phyloP scores from a whole-genome alignment of 2,888 invertebrate species.

The Colletes collaris region DNA sequence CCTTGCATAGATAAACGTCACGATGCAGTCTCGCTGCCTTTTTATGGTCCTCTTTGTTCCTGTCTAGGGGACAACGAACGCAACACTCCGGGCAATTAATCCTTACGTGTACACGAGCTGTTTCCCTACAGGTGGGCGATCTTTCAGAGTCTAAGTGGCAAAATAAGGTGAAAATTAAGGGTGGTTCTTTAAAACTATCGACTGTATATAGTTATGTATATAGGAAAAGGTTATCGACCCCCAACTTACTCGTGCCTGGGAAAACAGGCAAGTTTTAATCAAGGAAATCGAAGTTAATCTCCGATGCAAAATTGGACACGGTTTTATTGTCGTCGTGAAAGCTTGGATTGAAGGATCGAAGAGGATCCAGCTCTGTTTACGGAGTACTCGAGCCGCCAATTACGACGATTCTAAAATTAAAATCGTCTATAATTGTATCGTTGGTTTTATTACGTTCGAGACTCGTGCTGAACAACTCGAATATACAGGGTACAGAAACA shows the following conservation, averaged over 20 bases:
- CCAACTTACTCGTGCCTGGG: too few species aligned
- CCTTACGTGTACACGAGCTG: too few species aligned
- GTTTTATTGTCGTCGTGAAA: background rate
- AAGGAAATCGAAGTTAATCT: slow-evolving; percentile 14
- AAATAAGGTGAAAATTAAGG: too few species aligned
- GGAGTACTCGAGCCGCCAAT: slow-evolving; percentile 1
- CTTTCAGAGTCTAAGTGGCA: too few species aligned
- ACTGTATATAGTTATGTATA: too few species aligned
- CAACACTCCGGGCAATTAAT: too few species aligned
- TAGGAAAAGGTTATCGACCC: too few species aligned
- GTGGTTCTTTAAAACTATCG: too few species aligned
- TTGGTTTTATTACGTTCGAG: background rate
- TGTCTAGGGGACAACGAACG: background rate
- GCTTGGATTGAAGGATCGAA: background rate
- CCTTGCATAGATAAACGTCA: slow-evolving; percentile 56
- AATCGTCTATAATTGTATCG: background rate
- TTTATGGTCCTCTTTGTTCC: slow-evolving; percentile 6
- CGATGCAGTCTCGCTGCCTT: slow-evolving; percentile 6
- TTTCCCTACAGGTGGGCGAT: too few species aligned
- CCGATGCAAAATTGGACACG: background rate
- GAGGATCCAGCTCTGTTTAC: background rate
- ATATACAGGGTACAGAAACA: too few species aligned
- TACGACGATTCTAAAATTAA: slow-evolving; percentile 8
- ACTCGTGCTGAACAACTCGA: background rate
- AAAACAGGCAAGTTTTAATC: background rate